Percentiles rank a stretch among this genome's conserved stretches.
These are phyloP conservation scores for Pelmatolapia mariae DNA, from an alignment of 2,113 vertebrate species.

Conservation along the genomic window DNA sequence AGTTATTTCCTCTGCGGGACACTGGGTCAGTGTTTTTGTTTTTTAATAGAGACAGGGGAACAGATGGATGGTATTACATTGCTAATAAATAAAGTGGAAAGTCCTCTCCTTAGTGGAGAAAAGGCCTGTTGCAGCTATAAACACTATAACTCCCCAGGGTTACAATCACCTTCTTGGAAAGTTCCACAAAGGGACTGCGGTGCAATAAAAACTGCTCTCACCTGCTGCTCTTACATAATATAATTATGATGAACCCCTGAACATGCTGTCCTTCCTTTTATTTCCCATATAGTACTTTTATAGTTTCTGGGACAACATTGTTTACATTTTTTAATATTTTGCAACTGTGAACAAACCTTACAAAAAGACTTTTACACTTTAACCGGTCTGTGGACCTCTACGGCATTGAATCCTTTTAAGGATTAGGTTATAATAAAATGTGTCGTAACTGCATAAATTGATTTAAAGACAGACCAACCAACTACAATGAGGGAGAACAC, in stretches of 20 bases:
- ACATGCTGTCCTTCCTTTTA: background rate
- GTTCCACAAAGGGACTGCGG: background rate
- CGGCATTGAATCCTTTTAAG: background rate
- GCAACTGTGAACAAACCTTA: background rate
- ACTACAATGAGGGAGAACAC: background rate
- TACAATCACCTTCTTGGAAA: constrained; percentile 20
- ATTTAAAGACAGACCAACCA: background rate
- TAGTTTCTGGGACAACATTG: background rate
- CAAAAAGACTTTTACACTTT: background rate
- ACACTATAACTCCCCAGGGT: constrained; percentile 4
- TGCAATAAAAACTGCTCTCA: background rate
- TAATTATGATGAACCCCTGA: background rate
- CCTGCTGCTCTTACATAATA: background rate
- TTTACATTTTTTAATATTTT: background rate
- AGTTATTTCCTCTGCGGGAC: background rate
- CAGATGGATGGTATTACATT: constrained; percentile 13
- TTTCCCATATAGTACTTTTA: background rate
- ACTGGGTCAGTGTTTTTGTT: background rate
- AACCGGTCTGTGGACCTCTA: background rate
- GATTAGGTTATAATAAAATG: background rate
- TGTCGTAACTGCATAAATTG: background rate
- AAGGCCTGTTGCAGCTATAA: background rate
- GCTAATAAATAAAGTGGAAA: constrained; percentile 21
- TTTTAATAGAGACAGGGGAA: constrained; percentile 3
- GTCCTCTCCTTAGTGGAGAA: background rate